Base-by-base conservation (phyloP, 2,113 vertebrate species). In the Cyprinodon variegatus region DNA sequence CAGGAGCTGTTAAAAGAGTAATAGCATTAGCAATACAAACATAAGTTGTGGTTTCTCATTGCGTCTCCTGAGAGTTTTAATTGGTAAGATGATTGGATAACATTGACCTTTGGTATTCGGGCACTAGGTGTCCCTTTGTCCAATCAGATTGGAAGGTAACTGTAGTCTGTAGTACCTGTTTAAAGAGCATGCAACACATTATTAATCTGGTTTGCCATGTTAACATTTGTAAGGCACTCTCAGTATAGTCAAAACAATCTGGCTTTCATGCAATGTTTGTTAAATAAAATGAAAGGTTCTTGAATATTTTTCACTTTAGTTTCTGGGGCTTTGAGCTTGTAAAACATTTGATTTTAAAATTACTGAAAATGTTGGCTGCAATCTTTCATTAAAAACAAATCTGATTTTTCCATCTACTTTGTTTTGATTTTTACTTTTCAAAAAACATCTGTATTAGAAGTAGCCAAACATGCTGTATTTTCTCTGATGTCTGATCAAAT, bases 321-420 rank as follows among this genome's bases (percentile, higher is more conserved):
- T 65, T 74, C 22, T 70, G 40, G 71, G 62, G 53, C n/a, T 59
- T 68, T 50, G 22, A 46, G 36, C 61, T 61, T 77, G 40, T 74
- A 11, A 61, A 79, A 73, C 39, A 60, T 22, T 45, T 50, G 11
- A 77, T 81, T 73, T 79, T 50, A 59, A 22, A 65, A 46, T 37
- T 72, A 59, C 13, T 50, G 22, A 68, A 61, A n/a, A 39, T 4
- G 43, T 22, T 72, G 64, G 10, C 17, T 75, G 64, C 4, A 62
- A 77, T 73, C 40, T 73, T 70, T 4, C 38, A 72, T 77, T 69
- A 82, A 68, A 77, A 60, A 41, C 36, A 38, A 74, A 60, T 12
- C n/a, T 8, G 2, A 17, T 4, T 70, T 59, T 68, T 73, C 3
- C 29, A 15, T 46, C 57, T 70, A 60, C 68, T 69, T 68, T 4